Conservation (phyloP, 2,888 invertebrate species). For the Mycalesis mineus region DNA sequence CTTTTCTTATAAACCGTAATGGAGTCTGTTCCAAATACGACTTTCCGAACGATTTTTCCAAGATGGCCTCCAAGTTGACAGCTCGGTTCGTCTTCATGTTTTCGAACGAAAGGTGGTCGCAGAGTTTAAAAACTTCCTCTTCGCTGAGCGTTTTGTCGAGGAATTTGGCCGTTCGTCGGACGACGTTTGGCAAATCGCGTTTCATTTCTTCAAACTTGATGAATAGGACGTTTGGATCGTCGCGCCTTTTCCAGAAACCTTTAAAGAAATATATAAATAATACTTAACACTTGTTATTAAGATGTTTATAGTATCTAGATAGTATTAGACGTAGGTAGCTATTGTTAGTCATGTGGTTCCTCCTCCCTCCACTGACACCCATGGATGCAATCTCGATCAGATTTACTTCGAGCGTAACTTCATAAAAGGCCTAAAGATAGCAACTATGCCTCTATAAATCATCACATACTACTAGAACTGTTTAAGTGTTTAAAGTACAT, state of each 20-base stretch:
- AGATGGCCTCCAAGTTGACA: slow-evolving; percentile 83
- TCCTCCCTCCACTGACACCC: no score
- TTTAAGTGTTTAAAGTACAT: no score
- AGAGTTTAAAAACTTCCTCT: slow-evolving; percentile 81
- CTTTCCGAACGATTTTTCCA: slow-evolving; percentile 73
- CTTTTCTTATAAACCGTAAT: slow-evolving; percentile 84
- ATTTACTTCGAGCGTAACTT: no score
- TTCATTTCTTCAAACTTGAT: slow-evolving; percentile 91
- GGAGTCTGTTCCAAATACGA: slow-evolving; percentile 70
- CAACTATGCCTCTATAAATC: no score
- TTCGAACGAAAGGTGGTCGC: slow-evolving; percentile 86
- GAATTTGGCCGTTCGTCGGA: slow-evolving; percentile 84
- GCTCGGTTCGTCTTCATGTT: slow-evolving; percentile 90
- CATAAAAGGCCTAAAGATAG: no score
- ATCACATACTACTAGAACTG: no score
- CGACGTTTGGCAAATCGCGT: slow-evolving; percentile 81
- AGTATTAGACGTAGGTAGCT: no score
- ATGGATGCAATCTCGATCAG: no score
- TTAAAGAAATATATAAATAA: slow-evolving; percentile 21
- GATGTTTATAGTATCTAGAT: no score
- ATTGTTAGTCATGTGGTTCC: no score
- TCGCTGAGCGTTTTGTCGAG: slow-evolving; percentile 82
- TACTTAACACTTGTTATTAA: no score
- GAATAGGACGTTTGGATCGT: slow-evolving; percentile 85
- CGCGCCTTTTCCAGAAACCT: slow-evolving; percentile 83